Evolutionary conservation across 2,113 vertebrate species (phyloP).

Genomic region (Chrysemys picta): DNA sequence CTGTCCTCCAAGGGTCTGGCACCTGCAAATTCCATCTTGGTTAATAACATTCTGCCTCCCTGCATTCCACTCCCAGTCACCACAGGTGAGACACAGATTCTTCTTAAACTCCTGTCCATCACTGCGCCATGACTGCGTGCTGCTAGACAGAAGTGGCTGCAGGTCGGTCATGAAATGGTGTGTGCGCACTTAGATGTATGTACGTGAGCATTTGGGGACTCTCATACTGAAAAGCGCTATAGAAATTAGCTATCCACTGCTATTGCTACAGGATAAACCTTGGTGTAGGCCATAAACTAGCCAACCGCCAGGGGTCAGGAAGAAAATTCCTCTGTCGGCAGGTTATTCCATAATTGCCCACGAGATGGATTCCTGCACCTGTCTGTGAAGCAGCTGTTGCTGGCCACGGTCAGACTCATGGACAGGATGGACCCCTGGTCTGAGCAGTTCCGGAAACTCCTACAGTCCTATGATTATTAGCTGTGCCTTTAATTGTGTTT

Average conservation of each 20-base stretch:
- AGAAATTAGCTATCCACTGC: too few relatives aligned
- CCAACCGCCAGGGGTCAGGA: not conserved
- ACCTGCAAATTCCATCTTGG: not conserved
- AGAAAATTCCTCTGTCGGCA: not conserved
- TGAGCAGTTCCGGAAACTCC: not conserved
- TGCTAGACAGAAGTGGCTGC: not conserved
- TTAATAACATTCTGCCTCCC: rapidly evolving
- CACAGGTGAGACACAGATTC: rapidly evolving
- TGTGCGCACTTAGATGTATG: not conserved
- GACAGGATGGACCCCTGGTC: not conserved
- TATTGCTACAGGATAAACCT: too few relatives aligned
- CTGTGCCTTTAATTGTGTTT: not conserved
- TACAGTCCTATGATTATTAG: too few relatives aligned
- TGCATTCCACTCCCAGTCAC: not conserved
- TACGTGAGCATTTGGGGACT: not conserved
- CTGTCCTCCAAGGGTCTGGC: not conserved
- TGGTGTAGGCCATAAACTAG: not conserved
- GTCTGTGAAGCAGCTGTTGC: not conserved
- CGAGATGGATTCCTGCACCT: not conserved
- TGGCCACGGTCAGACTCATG: not conserved
- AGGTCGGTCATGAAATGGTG: not conserved
- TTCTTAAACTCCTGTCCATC: not conserved
- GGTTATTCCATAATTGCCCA: not conserved
- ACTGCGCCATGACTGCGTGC: rapidly evolving
- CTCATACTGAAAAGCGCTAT: too few relatives aligned